Evolutionary conservation across 2,888 invertebrate species (phyloP).

Genomic region (Drosophila mulleri): DNA sequence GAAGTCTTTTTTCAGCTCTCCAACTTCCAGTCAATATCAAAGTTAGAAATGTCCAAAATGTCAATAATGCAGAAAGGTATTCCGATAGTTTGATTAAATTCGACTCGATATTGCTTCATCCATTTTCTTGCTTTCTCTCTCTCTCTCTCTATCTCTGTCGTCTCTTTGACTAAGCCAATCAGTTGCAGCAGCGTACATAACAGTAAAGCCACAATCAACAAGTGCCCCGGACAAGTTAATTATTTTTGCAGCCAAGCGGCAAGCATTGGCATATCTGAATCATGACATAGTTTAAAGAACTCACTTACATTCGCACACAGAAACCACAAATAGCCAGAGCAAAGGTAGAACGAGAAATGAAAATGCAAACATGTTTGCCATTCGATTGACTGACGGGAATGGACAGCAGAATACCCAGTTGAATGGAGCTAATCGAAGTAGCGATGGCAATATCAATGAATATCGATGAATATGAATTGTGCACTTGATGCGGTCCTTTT

Average conservation of each 20-base stretch:
- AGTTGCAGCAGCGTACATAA: neutral
- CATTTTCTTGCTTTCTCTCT: neutral
- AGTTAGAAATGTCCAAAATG: neutral
- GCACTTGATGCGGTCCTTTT: too few relatives aligned
- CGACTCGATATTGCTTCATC: neutral
- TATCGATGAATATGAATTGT: too few relatives aligned
- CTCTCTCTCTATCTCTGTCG: too few relatives aligned
- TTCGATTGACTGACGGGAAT: too few relatives aligned
- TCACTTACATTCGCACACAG: conserved; percentile 1
- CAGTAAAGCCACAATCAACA: conserved; percentile 8
- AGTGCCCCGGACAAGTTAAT: conserved; percentile 13
- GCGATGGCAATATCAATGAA: neutral
- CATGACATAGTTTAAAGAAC: conserved; percentile 1
- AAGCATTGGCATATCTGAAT: neutral
- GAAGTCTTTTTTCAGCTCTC: neutral
- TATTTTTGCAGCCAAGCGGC: conserved; percentile 5
- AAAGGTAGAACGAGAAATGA: neutral
- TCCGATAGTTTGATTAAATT: neutral
- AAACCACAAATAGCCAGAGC: conserved; percentile 9
- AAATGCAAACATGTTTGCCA: neutral
- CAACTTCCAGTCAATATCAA: neutral
- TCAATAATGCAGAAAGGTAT: conserved; percentile 5
- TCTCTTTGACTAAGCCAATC: conserved; percentile 1
- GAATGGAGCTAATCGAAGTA: neutral
- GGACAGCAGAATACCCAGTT: neutral